Base-by-base conservation (phyloP, 2,888 invertebrate genomes). In the Andrena trimmerana region DNA sequence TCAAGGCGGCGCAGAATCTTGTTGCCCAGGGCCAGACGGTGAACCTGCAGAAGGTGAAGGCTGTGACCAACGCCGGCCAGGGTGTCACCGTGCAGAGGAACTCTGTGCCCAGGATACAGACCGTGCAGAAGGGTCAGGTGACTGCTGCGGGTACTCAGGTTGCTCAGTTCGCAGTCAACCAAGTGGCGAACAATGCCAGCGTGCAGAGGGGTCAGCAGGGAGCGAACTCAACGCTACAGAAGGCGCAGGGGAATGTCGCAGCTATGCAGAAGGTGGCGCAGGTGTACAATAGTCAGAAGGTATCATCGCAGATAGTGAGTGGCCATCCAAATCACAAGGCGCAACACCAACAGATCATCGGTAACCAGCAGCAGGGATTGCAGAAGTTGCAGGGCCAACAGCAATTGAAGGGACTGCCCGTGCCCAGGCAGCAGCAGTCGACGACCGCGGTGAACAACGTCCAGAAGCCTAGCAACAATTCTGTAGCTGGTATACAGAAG, bases 21-120 rank as follows among this genome's bases (percentile, higher is more conserved):
- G 81, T 84, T 2, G 88, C 82, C 0, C 88, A 89, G 33, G 57
- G 86, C 10, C 92, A 91, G 42, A 85, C 88, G 2, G 73, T 91
- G 5, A 92, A 90, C 71, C 78, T 91, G 50, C 92, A 92, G 48
- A 93, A 93, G 13, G 86, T 91, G 3, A 92, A 92, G 50, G 76
- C 90, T 0, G 87, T 91, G 4, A 69, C 87, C 8, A 89, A 83
- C 52, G 77, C 85, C 68, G 89, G 78, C 50, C 85, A 88, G 33
- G 71, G 78, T 13, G 88, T 77, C 4, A 77, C 83, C 10, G 87
- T 87, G 0, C 89, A 90, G 57, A 88, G 92, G 50, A 90, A 89
- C 52, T 78, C 90, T 1, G 73, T 90, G 4, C 79, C 92, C 1
- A 89, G 90, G 50, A 88, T 91, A 62, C 92, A 92, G 60, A 71